Percentiles rank a stretch among this genome's conserved stretches.
phyloP scores from a whole-genome alignment of 2,113 vertebrate species.

The Orycteropus afer region DNA sequence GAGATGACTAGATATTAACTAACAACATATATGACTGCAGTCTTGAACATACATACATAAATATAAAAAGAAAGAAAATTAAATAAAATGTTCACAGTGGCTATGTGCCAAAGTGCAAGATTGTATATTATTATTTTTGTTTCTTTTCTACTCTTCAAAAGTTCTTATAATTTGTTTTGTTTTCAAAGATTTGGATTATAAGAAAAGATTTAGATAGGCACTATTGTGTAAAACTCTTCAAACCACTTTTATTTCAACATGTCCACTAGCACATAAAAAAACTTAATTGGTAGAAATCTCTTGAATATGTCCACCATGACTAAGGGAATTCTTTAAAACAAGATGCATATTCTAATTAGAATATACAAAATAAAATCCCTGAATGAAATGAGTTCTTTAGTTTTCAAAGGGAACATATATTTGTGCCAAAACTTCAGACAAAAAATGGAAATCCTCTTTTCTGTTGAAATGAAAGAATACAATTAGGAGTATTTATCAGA shows the following conservation, averaged over 20 bases:
- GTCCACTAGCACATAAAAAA: not conserved
- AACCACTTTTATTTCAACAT: not conserved
- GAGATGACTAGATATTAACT: not conserved
- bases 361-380: not conserved
- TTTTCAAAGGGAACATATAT: not conserved
- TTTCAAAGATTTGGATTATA: not conserved
- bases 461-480: not conserved
- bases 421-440: constrained; percentile 49
- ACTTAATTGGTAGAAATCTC: not conserved
- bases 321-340: not conserved
- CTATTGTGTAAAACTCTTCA: constrained; percentile 12
- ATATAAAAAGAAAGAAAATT: not conserved
- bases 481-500: constrained; percentile 27
- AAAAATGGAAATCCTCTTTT: constrained; percentile 36
- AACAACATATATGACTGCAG: not conserved
- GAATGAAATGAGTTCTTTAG: not conserved
- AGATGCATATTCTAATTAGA: not conserved
- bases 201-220: not conserved
- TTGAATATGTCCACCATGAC: not conserved
- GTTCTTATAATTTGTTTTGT: not conserved
- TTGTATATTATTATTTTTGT: not conserved
- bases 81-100: not conserved
- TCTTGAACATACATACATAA: constrained; percentile 7
- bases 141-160: not conserved
- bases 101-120: not conserved